These are phyloP conservation scores for Gryllus bimaculatus DNA, from an alignment of 1,140 invertebrate species.

Conservation along the genomic window DNA sequence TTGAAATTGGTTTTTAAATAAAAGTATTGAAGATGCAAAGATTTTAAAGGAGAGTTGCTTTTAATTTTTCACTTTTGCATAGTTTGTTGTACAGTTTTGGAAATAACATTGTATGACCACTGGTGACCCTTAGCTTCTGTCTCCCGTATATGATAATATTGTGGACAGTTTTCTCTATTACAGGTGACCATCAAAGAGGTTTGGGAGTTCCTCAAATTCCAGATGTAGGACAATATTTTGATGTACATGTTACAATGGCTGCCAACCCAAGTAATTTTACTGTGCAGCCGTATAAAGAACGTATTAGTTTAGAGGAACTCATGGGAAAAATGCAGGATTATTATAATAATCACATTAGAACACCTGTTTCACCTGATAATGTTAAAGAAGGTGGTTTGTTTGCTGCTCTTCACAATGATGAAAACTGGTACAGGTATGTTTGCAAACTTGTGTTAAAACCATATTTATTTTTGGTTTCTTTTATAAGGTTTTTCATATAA, in stretches of 20 bases:
- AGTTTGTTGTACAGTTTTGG: too few relatives aligned
- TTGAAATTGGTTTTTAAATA: too few relatives aligned
- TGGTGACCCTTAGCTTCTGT: too few relatives aligned
- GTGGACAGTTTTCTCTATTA: background rate
- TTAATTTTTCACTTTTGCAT: too few relatives aligned
- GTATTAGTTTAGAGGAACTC: conserved; percentile 34
- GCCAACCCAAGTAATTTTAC: conserved; percentile 49
- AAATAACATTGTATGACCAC: too few relatives aligned
- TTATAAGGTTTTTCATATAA: background rate
- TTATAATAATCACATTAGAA: conserved; percentile 36
- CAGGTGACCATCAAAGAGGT: conserved; percentile 7
- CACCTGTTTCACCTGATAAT: conserved; percentile 28
- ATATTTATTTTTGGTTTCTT: conserved; percentile 6
- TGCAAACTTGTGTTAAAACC: background rate
- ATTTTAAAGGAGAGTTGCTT: too few relatives aligned
- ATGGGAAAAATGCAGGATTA: conserved; percentile 40
- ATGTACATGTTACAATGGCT: conserved; percentile 46
- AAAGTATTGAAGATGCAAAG: too few relatives aligned
- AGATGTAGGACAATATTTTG: conserved; percentile 37
- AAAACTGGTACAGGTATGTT: conserved; percentile 47
- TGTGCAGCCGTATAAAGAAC: conserved; percentile 25
- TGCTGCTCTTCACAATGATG: conserved; percentile 42
- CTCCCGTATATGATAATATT: too few relatives aligned
- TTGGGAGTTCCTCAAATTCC: conserved; percentile 33
- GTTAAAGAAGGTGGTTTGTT: conserved; percentile 40